These are phyloP conservation scores for Anoura caudifer DNA, from an alignment of 2,113 vertebrate genomes.

Conservation along the genomic window DNA sequence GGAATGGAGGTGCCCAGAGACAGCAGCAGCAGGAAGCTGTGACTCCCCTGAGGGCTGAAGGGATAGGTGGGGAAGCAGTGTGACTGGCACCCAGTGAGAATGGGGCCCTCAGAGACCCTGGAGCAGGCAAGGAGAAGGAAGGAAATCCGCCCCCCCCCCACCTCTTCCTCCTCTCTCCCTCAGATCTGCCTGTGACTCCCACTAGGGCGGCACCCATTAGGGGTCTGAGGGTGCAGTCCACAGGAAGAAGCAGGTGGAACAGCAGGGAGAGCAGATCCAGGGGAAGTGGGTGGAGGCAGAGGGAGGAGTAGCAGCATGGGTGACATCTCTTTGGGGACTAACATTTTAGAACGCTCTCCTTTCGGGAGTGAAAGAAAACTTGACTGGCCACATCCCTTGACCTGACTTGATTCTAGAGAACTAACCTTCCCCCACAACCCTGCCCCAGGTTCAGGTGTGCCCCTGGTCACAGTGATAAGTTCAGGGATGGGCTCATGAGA, in stretches of 20 bases:
- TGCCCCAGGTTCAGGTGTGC: not conserved
- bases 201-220: not conserved
- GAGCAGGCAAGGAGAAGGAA: too few relatives aligned
- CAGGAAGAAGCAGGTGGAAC: not conserved
- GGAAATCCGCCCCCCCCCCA: not conserved
- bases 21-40: not conserved
- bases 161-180: not conserved
- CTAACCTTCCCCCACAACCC: fast-evolving
- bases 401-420: not conserved
- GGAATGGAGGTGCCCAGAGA: not conserved
- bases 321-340: not conserved
- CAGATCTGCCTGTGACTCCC: not conserved
- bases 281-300: too few relatives aligned
- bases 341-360: not conserved
- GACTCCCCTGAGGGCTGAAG: not conserved
- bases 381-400: not conserved
- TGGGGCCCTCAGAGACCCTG: too few relatives aligned
- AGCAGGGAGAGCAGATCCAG: not conserved
- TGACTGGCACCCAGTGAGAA: not conserved
- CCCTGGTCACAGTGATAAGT: not conserved
- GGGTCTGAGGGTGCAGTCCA: too few relatives aligned
- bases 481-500: not conserved
- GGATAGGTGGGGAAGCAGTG: not conserved
- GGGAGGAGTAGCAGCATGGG: fast-evolving
- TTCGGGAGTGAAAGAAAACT: not conserved